Evolutionary conservation across 2,888 invertebrate genomes (phyloP), one percentile per base, ranked within the genome.

Genomic region (Nymphalis polychloros): DNA sequence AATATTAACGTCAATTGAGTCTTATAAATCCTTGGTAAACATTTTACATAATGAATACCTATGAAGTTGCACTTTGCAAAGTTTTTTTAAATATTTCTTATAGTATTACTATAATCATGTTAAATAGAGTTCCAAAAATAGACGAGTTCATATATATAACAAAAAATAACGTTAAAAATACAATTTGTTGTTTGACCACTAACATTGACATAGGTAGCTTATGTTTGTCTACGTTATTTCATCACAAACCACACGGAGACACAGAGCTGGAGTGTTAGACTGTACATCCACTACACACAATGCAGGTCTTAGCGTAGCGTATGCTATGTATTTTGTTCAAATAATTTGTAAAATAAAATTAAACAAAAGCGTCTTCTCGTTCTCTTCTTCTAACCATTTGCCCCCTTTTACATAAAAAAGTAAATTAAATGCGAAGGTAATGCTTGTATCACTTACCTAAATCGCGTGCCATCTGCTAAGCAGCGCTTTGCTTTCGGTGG

Each of bases 161-260:
- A 49, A 49, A 17, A 17, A 49, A 49, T 17, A 1, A 17, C 19
- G 19, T 49, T 19, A 41, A 41, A 57, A 57, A 19, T 10, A 57
- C 57, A 50, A 52, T 61, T 19, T 16, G 13, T 55, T 61, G 23
- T 66, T 55, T 31, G 53, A 27, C 50, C 49, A 41, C 50, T 46
- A 62, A 62, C 47, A 64, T 68, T 68, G 53, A 57, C 47, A 59
- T 64, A 49, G 62, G 50, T 48, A 64, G 31, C 55, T 69, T 60
- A 57, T 63, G 61, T 72, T 70, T 70, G 60, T 47, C 20, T n/a
- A 60, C 48, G 65, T 65, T 68, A 66, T 72, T 72, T 57, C 48
- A 70, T 61, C 47, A 50, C 62, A 62, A 47, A 62, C 57, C 46
- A 48, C 66, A 66, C 63, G 63, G 49, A 59, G 63, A 64, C 57